Percentiles rank a stretch among this genome's conserved stretches.
Evolutionary conservation across 2,113 vertebrate species (phyloP).

Genomic region (Hippocampus zosterae): DNA sequence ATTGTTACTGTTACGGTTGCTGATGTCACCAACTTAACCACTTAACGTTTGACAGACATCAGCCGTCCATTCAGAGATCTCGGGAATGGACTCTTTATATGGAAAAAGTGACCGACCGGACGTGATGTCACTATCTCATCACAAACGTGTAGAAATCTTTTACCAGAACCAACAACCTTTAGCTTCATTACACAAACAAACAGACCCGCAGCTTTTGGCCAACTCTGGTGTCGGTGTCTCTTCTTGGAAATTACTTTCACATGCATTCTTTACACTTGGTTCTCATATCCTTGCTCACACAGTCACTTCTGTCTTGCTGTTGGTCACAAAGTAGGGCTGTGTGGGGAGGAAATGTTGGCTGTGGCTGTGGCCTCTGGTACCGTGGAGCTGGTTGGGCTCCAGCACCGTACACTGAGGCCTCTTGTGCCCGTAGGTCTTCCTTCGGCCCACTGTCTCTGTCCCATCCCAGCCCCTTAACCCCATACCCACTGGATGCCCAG

Average conservation of each 20-base stretch:
- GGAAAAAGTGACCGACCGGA: slow-evolving; percentile 43
- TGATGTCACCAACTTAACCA: slow-evolving; percentile 12
- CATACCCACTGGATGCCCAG: slow-evolving; percentile 55
- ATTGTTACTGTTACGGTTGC: slow-evolving; percentile 23
- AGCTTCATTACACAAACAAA: slow-evolving; percentile 44
- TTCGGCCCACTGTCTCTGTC: slow-evolving; percentile 83
- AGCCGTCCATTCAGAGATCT: slow-evolving; percentile 41
- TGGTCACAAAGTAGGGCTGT: slow-evolving; percentile 98
- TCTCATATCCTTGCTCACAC: slow-evolving; percentile 77
- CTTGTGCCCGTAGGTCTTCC: slow-evolving; percentile 84
- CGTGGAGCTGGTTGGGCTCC: slow-evolving; percentile 84
- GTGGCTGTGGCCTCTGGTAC: slow-evolving; percentile 72
- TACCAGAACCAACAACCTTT: slow-evolving; percentile 34
- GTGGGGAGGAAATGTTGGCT: slow-evolving; percentile 89
- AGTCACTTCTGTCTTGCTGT: slow-evolving; percentile 99
- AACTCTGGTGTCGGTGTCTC: slow-evolving; percentile 32
- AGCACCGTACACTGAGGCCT: slow-evolving; percentile 80
- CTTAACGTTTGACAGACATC: slow-evolving; percentile 10
- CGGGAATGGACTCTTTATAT: slow-evolving; percentile 37
- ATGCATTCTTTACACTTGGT: slow-evolving; percentile 32
- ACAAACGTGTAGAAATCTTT: slow-evolving; percentile 18
- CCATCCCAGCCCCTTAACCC: slow-evolving; percentile 87
- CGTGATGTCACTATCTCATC: slow-evolving; percentile 20
- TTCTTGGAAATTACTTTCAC: slow-evolving; percentile 35
- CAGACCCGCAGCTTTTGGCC: slow-evolving; percentile 35